These are phyloP conservation scores for Chaetorhynchus papuensis DNA, from an alignment of 2,113 vertebrate species.

Conservation along the genomic window DNA sequence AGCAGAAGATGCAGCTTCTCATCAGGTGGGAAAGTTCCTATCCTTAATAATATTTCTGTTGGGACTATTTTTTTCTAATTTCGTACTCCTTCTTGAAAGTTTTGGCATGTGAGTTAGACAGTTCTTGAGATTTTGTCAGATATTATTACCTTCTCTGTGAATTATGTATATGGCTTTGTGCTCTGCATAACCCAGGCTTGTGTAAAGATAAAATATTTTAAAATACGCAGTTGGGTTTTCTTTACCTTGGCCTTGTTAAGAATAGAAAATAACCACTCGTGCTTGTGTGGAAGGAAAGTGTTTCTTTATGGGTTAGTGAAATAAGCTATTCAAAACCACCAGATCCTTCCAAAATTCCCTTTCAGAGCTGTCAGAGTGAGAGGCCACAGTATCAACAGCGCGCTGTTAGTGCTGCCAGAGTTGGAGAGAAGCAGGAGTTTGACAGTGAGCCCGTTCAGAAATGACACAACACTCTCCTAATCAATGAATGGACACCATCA, in stretches of 20 bases:
- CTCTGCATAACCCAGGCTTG: background rate
- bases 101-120: background rate
- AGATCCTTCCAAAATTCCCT: conserved; percentile 27
- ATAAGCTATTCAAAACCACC: conserved; percentile 28
- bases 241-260: conserved; percentile 46
- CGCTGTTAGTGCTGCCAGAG: background rate
- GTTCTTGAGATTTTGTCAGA: background rate
- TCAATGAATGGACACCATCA: background rate
- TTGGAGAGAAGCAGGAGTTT: background rate
- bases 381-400: background rate
- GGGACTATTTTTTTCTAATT: background rate
- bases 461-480: background rate
- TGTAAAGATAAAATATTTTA: conserved; percentile 20
- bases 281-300: background rate
- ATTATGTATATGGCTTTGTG: background rate
- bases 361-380: conserved; percentile 4
- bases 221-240: conserved; percentile 28
- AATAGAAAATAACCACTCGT: background rate
- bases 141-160: background rate
- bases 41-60: background rate
- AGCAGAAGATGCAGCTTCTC: background rate
- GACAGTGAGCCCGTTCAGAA: background rate
- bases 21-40: background rate
- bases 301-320: conserved; percentile 37
- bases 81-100: background rate